phyloP scores from a whole-genome alignment of 2,797 vertebrate genomes.

The Diglossa cyanea region DNA sequence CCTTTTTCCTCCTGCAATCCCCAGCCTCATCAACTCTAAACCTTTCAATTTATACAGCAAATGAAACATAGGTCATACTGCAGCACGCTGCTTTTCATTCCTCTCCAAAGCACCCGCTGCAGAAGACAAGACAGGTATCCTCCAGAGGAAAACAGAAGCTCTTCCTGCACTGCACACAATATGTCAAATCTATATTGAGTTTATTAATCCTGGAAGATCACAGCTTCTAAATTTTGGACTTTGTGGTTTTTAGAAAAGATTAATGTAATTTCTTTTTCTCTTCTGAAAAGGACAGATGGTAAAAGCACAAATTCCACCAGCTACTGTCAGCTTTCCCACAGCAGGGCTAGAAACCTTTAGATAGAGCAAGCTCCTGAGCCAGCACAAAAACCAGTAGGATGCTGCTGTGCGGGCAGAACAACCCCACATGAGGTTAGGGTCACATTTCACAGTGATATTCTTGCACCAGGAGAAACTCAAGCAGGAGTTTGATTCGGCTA shows the following conservation, averaged over 20 bases:
- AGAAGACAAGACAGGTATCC: neutral
- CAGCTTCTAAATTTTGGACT: neutral
- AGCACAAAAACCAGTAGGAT: neutral
- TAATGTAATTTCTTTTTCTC: neutral
- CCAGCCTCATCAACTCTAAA: neutral
- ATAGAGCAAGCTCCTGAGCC: neutral
- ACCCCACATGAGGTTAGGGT: rapidly evolving
- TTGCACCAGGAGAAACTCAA: neutral
- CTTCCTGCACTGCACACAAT: neutral
- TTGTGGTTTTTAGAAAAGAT: neutral
- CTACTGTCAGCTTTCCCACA: neutral
- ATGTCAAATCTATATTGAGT: neutral
- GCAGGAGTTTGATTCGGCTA: neutral
- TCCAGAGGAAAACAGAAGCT: neutral
- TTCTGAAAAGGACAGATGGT: neutral
- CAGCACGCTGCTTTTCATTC: neutral
- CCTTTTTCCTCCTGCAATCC: neutral
- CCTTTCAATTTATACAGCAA: neutral
- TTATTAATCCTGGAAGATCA: conserved; percentile 7
- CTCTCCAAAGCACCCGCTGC: neutral
- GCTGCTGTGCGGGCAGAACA: neutral
- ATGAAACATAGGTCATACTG: neutral
- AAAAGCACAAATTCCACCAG: neutral
- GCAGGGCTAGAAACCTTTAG: neutral
- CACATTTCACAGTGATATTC: rapidly evolving